Percentiles rank a stretch among this genome's conserved stretches.
Evolutionary conservation across 2,888 invertebrate species (phyloP).

Genomic region (Volucella bombylans): DNA sequence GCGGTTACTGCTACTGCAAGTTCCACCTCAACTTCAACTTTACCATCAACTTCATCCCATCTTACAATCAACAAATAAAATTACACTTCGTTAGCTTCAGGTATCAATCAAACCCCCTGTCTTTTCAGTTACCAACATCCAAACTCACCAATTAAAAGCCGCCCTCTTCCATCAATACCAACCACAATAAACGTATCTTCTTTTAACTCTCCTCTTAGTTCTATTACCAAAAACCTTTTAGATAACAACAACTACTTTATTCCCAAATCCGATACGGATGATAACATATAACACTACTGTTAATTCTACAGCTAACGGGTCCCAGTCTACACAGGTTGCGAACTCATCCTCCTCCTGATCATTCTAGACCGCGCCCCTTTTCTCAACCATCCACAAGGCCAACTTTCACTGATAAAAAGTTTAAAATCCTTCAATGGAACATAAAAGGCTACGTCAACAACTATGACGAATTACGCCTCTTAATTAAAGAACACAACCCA

Average conservation of each 20-base stretch:
- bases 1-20: no score
- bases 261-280: not conserved
- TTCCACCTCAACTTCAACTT: no score
- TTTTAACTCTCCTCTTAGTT: no score
- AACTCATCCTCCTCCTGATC: no score
- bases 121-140: not conserved
- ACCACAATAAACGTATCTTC: not conserved
- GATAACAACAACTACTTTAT: not conserved
- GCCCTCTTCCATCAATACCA: not conserved
- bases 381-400: no score
- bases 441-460: conserved; percentile 50
- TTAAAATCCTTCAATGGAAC: conserved; percentile 47
- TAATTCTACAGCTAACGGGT: no score
- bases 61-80: not conserved
- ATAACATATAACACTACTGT: not conserved
- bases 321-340: no score
- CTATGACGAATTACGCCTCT: conserved; percentile 24
- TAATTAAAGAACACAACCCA: conserved; percentile 26
- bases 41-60: no score
- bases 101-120: not conserved
- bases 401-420: no score
- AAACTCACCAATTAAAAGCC: not conserved
- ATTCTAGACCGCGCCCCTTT: no score
- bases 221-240: no score
- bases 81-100: no score